Conservation (phyloP, 1,140 invertebrate genomes). For the Halyomorpha halys region DNA sequence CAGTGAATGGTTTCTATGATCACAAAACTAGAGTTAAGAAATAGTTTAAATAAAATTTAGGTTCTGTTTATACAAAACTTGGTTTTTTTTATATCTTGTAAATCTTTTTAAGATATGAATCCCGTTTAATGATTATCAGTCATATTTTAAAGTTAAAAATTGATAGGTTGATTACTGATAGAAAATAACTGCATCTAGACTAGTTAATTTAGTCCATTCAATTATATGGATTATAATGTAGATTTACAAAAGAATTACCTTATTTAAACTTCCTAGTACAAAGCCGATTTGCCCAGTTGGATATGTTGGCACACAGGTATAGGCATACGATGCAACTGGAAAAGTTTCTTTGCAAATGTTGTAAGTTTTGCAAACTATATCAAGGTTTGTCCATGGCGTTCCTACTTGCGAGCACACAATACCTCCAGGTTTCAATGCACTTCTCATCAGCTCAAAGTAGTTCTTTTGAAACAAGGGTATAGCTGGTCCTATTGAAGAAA, state of each 20-base stretch:
- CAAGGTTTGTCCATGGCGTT: conserved; percentile 77
- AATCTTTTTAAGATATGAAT: too few species aligned
- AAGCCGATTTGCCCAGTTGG: conserved; percentile 94
- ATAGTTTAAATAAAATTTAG: too few species aligned
- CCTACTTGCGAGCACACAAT: conserved; percentile 91
- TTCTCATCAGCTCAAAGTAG: conserved; percentile 80
- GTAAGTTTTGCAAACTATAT: conserved; percentile 65
- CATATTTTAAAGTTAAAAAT: too few species aligned
- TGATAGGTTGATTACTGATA: too few species aligned
- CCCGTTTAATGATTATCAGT: too few species aligned
- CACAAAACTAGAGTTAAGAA: too few species aligned
- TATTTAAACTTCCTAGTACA: conserved; percentile 59
- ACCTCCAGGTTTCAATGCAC: conserved; percentile 70
- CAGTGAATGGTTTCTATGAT: too few species aligned
- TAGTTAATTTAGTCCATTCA: too few species aligned
- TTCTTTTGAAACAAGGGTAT: conserved; percentile 63
- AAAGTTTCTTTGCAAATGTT: conserved; percentile 66
- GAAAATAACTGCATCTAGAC: too few species aligned
- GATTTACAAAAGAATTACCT: conserved; percentile 36
- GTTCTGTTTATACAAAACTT: too few species aligned
- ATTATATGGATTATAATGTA: too few species aligned
- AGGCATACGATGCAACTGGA: conserved; percentile 63
- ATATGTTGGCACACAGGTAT: conserved; percentile 83
- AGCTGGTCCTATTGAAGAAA: conserved; percentile 46
- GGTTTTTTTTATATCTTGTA: too few species aligned